Conservation (phyloP, 2,797 vertebrate species). For the Mycteria americana region DNA sequence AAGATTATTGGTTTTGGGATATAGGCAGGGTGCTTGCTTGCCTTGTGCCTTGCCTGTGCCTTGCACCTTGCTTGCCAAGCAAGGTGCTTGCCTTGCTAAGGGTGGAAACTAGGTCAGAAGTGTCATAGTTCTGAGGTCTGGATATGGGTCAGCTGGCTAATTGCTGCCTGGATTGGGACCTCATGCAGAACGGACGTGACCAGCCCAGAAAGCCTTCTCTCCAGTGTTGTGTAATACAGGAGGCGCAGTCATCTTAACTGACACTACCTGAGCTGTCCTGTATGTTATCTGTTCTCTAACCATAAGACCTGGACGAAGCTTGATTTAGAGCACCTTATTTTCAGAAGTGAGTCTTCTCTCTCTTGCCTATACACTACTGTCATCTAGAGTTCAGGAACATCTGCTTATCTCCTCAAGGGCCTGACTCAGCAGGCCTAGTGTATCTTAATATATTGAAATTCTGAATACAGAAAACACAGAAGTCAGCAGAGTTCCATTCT, state of each 20-base stretch:
- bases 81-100: no score
- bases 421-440: not conserved
- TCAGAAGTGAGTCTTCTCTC: not conserved
- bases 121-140: not conserved
- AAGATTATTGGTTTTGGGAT: not conserved
- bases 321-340: not conserved
- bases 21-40: no score
- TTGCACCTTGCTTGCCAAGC: no score
- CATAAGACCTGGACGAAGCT: not conserved
- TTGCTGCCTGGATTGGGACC: not conserved
- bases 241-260: not conserved
- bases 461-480: not conserved
- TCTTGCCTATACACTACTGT: not conserved
- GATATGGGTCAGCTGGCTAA: not conserved
- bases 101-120: not conserved
- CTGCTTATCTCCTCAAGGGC: not conserved
- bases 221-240: not conserved
- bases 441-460: not conserved
- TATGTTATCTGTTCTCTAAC: not conserved
- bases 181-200: not conserved
- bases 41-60: no score
- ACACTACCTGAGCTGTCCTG: not conserved
- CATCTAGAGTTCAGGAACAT: not conserved
- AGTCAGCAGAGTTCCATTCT: constrained; percentile 6
- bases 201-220: not conserved